Conservation (phyloP, 2,888 invertebrate genomes). For the Phymatocera aterrima region DNA sequence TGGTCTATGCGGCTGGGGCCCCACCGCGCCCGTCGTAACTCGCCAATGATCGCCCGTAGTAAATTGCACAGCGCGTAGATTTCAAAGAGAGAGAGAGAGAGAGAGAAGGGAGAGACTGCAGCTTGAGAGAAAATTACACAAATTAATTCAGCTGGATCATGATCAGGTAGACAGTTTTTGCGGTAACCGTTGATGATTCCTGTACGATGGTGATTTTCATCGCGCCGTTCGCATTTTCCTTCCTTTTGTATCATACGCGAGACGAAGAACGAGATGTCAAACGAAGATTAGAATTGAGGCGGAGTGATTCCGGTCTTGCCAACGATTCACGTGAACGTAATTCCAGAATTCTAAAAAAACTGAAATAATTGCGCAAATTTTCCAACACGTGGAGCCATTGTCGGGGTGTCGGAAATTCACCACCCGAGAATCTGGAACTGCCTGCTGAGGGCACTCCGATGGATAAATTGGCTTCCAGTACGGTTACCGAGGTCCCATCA, state of each 20-base stretch:
- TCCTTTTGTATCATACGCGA: not conserved
- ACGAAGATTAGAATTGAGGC: no score
- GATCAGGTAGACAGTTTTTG: constrained; percentile 10
- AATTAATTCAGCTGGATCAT: constrained; percentile 11
- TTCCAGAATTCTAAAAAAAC: not conserved
- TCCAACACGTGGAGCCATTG: no score
- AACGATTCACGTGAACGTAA: no score
- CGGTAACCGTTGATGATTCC: not conserved
- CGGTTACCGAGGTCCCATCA: no score
- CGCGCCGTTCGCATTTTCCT: not conserved
- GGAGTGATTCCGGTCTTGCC: no score
- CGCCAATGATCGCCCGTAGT: not conserved
- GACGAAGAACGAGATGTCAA: not conserved
- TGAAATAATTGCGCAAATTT: not conserved
- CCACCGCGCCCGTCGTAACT: constrained; percentile 8
- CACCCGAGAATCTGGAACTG: no score
- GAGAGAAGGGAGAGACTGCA: not conserved
- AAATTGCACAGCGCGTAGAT: not conserved
- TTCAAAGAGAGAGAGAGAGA: not conserved
- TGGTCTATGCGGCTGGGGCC: not conserved
- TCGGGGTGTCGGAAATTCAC: no score
- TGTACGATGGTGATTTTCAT: not conserved
- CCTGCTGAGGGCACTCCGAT: no score
- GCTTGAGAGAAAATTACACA: not conserved
- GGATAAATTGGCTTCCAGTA: no score